These are phyloP conservation scores for Steinernema hermaphroditum DNA, from an alignment of 2,888 invertebrate species.

Conservation along the genomic window DNA sequence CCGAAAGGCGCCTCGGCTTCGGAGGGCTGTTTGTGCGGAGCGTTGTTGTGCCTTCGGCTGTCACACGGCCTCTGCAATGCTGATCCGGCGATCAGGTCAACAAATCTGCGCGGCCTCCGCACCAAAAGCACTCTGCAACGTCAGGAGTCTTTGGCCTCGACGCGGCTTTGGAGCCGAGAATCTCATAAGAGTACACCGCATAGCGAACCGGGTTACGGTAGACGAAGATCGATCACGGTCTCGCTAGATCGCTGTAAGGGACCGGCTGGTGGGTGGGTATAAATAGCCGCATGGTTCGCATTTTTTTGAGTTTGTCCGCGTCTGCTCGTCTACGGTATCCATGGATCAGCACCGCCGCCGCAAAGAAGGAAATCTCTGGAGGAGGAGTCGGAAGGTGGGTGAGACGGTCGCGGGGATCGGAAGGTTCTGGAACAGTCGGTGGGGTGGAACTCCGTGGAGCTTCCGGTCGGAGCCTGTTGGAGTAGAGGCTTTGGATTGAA, in stretches of 20 bases:
- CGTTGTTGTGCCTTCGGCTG: not conserved
- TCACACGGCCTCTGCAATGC: not conserved
- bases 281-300: no score
- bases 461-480: no score
- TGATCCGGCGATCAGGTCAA: not conserved
- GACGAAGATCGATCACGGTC: not conserved
- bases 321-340: not conserved
- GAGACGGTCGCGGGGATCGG: not conserved
- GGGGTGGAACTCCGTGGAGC: constrained; percentile 3
- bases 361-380: not conserved
- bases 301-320: no score
- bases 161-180: not conserved
- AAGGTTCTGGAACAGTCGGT: constrained; percentile 11
- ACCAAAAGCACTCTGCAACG: not conserved
- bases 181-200: not conserved
- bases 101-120: constrained; percentile 10
- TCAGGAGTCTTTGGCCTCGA: constrained; percentile 24
- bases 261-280: no score
- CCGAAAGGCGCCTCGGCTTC: not conserved
- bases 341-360: not conserved
- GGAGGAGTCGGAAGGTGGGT: not conserved
- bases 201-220: constrained; percentile 9
- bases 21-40: no score
- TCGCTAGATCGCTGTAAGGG: not conserved
- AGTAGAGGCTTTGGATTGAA: no score